phyloP scores from a whole-genome alignment of 37 sponge, comb jelly and placozoan genomes.

The Axinella damicornis region DNA sequence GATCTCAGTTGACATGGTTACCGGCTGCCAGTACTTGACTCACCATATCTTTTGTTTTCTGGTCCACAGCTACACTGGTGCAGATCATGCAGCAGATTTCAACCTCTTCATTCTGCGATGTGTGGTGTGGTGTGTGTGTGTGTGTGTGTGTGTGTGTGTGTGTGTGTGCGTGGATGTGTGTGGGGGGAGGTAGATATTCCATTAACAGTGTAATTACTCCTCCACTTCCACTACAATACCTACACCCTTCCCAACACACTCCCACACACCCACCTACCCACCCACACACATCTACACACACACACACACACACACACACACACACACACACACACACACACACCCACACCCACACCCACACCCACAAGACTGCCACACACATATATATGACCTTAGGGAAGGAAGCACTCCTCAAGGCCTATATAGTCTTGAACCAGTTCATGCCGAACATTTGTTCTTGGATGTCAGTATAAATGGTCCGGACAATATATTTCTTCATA shows the following conservation, averaged over 20 bases:
- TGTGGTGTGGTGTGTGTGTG: neutral
- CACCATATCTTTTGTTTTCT: conserved; percentile 44
- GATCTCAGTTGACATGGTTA: neutral
- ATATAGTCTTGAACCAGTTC: too few species aligned
- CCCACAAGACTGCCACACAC: neutral
- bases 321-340: conserved; percentile 3
- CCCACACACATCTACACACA: conserved; percentile 32
- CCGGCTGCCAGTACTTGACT: neutral
- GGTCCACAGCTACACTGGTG: conserved; percentile 68
- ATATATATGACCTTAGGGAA: too few species aligned
- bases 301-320: conserved; percentile 30
- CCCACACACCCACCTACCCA: conserved; percentile 11
- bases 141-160: neutral
- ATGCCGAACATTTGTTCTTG: too few species aligned
- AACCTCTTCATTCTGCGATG: conserved; percentile 31
- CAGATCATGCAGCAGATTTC: conserved; percentile 72
- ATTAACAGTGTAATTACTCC: too few species aligned
- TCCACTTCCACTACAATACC: too few species aligned
- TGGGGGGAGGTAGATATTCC: too few species aligned
- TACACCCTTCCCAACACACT: too few species aligned
- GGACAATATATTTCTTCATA: too few species aligned
- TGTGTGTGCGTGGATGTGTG: conserved; percentile 4
- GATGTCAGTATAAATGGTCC: too few species aligned
- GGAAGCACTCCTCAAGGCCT: too few species aligned
- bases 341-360: neutral